phyloP scores from a whole-genome alignment of 1,140 invertebrate genomes.

The Hylaeus volcanicus region DNA sequence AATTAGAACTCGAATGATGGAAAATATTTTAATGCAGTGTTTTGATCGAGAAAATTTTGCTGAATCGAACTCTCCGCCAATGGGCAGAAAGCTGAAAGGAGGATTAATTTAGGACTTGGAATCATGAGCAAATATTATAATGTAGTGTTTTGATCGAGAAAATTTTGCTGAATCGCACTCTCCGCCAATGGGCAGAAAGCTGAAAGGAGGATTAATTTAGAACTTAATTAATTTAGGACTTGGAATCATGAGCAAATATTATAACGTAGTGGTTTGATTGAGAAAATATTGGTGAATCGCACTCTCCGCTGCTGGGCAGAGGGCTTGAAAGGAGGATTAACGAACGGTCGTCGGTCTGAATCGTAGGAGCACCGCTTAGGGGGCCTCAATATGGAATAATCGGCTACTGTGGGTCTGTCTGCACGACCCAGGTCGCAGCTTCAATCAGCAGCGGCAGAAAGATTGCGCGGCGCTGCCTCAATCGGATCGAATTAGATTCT shows the following conservation, averaged over 20 bases:
- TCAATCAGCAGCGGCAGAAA: slow-evolving; percentile 63
- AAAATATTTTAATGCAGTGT: too few relatives aligned
- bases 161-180: neutral
- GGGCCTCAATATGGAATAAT: slow-evolving; percentile 67
- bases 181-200: neutral
- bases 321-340: neutral
- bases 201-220: neutral
- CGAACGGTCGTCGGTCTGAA: neutral
- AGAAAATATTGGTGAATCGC: neutral
- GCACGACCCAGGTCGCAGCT: slow-evolving; percentile 35
- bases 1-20: too few relatives aligned
- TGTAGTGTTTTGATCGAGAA: too few relatives aligned
- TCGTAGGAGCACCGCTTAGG: slow-evolving; percentile 8
- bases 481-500: slow-evolving; percentile 76
- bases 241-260: too few relatives aligned
- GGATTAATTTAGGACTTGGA: too few relatives aligned
- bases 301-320: neutral
- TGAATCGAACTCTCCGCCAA: neutral
- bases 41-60: neutral
- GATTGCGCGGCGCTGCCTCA: slow-evolving; percentile 64
- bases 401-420: slow-evolving; percentile 62
- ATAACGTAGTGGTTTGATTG: too few relatives aligned
- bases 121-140: too few relatives aligned
- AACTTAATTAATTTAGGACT: too few relatives aligned
- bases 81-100: neutral